Base-by-base conservation (phyloP, 1,140 invertebrate species). In the Euwallacea fornicatus region DNA sequence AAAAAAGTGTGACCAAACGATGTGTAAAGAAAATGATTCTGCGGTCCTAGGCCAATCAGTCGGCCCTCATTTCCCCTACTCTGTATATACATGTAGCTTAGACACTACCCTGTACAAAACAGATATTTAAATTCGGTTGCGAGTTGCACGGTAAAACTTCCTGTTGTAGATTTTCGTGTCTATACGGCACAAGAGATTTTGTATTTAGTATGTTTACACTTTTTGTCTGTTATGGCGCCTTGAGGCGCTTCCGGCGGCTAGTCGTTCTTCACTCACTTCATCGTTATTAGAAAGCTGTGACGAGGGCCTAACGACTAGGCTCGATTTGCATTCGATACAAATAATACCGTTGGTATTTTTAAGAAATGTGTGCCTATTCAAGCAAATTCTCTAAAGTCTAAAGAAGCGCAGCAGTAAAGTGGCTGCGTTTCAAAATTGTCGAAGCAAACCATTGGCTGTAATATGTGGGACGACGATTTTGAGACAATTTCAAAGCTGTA, bases 321-420 rank as follows among this genome's bases (percentile, higher is more conserved):
- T 56, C 54, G 54, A 15, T 56, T 56, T 56, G 54, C 11, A 9
- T 50, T 10, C 13, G 9, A 50, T 50, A 50, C 46, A 50, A 50
- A 10, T 50, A 50, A 67, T 78, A 78, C 76, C 75, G 77, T 73
- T 78, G 75, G 78, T 78, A 76, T 76, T 78, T 77, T 77, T 78
- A 76, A 79, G 65, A 66, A 72, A 76, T 76, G 74, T 79, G 79
- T 80, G 78, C 78, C 79, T 80, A 77, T 79, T 75, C 43, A 72
- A 70, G 72, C 47, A 62, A 44, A 15, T 59, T 41, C 13, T 66
- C 21, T 66, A 42, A 13, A 33, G 21, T 33, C 21, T 33, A 33
- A 33, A 33, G 21, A 33, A 33, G 4, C 21, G 21, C 21, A 33
- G 21, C 21, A 33, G 21, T 33, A 33, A 33, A 33, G 21, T 33